phyloP scores from a whole-genome alignment of 2,888 invertebrate genomes.

The Aporophyla nigra region DNA sequence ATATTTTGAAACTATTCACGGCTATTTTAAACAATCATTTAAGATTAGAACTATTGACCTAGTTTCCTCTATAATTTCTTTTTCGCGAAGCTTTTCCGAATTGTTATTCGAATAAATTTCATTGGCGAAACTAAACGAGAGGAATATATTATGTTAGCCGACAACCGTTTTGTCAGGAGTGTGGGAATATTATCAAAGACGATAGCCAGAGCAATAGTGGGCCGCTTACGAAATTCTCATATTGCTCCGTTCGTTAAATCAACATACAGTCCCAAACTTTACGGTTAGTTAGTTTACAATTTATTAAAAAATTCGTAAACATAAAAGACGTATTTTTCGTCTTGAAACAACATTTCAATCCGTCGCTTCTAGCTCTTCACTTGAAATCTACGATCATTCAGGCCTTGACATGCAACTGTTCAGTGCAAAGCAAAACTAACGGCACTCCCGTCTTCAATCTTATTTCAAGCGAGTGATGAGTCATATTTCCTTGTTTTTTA shows the following conservation, averaged over 20 bases:
- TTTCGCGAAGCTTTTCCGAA: conserved; percentile 37
- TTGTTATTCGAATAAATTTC: conserved; percentile 46
- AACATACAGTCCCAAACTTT: conserved; percentile 54
- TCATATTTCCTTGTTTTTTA: conserved; percentile 61
- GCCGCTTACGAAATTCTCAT: conserved; percentile 41
- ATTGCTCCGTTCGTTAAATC: conserved; percentile 47
- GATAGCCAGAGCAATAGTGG: conserved; percentile 47
- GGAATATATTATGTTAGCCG: conserved; percentile 43
- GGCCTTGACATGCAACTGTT: conserved; percentile 80
- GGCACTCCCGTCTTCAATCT: conserved; percentile 55
- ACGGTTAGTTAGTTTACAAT: conserved; percentile 56
- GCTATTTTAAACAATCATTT: conserved; percentile 43
- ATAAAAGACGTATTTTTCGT: conserved; percentile 57
- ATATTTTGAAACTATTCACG: conserved; percentile 50
- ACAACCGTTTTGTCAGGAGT: conserved; percentile 53
- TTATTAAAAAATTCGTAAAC: conserved; percentile 59
- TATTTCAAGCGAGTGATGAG: conserved; percentile 54
- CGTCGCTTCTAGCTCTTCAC: conserved; percentile 68
- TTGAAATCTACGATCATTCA: conserved; percentile 70
- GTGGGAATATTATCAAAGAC: conserved; percentile 51
- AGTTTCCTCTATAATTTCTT: conserved; percentile 35
- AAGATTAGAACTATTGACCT: conserved; percentile 50
- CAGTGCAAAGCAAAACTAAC: conserved; percentile 56
- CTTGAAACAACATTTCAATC: conserved; percentile 62
- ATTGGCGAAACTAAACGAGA: conserved; percentile 37